Evolutionary conservation across 2,113 vertebrate species (phyloP), one percentile per base, ranked within the genome.

Genomic region (Cephalopterus ornatus): DNA sequence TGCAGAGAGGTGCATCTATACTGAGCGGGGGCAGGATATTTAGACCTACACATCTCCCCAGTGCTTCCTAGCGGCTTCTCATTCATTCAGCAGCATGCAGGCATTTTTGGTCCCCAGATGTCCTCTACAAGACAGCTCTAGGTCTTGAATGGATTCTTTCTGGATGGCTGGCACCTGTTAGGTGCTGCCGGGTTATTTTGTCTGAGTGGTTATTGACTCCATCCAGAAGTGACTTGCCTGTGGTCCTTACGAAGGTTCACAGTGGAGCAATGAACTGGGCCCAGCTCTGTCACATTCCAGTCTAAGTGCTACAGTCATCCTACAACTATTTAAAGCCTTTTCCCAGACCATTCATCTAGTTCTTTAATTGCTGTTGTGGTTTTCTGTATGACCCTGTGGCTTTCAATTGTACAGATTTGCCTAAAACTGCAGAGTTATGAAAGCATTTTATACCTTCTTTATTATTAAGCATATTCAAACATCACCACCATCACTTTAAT

Each of bases 51-150:
- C 12, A 19, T 56, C 78, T 46, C 70, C 18, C 30, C 32, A 28
- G 42, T 21, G 47, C 50, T 70, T 68, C 55, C 68, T 16, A n/a
- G 35, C n/a, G 70, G 49, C 58, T 49, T 22, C 32, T 70, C 28
- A 3, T 23, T 83, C 49, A 6, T 42, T 63, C 3, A 1, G 42
- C 17, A 39, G 41, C 59, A 65, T 1, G 0, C 0, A 0, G 66
- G 9, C 14, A 33, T 18, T 85, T 55, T 41, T 84, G 46, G 35
- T 42, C n/a, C n/a, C 37, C 28, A 44, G 12, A 16, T 8, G 5
- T 32, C 39, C 90, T 52, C 30, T 17, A 21, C 47, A 85, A 47
- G 37, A 23, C 66, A n/a, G 26, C 52, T 55, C 55, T 32, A 42
- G n/a, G 13, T 74, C 42, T 33, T 46, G 41, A 41, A 39, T 53